Evolutionary conservation across 2,113 vertebrate species (phyloP), one percentile per base, ranked within the genome.

Genomic region (Heloderma charlesbogerti): DNA sequence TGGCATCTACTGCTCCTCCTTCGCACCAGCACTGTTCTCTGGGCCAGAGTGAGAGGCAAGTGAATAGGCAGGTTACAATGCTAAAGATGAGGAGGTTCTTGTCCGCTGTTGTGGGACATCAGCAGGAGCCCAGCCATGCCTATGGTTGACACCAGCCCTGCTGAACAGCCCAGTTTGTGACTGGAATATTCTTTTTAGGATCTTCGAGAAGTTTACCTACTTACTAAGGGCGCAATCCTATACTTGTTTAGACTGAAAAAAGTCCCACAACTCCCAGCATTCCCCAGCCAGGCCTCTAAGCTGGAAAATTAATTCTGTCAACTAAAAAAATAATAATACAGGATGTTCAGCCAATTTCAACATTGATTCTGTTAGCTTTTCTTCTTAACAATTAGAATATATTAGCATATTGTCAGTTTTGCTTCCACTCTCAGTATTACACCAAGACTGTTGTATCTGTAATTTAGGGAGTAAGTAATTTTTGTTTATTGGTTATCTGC

Each of bases 301-400:
- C 40, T 60, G 90, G 79, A 12, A 37, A 88, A 37, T 89, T 89
- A 94, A 94, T 90, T 92, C 78, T 88, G 89, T 81, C 84, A 94
- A 43, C 82, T 92, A 93, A 29, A 86, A 94, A 10, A 84, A 66
- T 57, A 66, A 57, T 34, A 31, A 88, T 80, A 31, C 51, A 67
- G 0, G 0, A 92, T 78, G n/a, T 71, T 90, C 84, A 81, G 87
- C 89, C 84, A 27, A n/a, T 37, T 4, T 77, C 67, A 92, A 88
- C 90, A 94, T 92, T 92, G 51, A 88, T 1, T 90, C 8, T 27
- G 83, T 9, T 37, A 84, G 74, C 3, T 93, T 93, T 91, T 43
- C 4, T 43, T 89, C 92, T 88, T 40, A 66, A 31, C 16, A 25
- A 82, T 69, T 93, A 91, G 93, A 78, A 90, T 94, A 66, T 10